Evolutionary conservation across 1,140 invertebrate genomes (phyloP).

Genomic region (Eueides isabella): DNA sequence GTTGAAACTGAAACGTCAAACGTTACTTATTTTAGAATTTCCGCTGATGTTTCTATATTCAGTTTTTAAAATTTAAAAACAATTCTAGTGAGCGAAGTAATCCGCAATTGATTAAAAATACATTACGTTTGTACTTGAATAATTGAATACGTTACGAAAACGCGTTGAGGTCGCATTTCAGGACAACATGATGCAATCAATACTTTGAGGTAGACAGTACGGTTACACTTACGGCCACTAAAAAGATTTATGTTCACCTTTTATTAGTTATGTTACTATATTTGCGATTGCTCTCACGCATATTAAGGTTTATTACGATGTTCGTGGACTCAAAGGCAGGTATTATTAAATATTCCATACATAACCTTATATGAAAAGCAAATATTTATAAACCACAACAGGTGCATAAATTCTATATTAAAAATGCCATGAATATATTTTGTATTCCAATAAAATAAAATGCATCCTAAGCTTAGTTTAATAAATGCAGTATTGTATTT

Average conservation of each 20-base stretch:
- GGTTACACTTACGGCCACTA: conserved; percentile 59
- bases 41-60: conserved; percentile 29
- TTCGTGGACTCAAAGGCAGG: conserved; percentile 44
- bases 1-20: conserved; percentile 74
- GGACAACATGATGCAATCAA: conserved; percentile 65
- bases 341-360: neutral
- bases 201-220: conserved; percentile 66
- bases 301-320: conserved; percentile 50
- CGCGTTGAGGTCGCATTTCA: conserved; percentile 57
- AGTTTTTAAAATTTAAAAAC: conserved; percentile 29
- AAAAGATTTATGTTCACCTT: conserved; percentile 62
- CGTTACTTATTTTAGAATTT: conserved; percentile 65
- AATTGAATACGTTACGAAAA: conserved; percentile 60
- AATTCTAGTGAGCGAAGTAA: conserved; percentile 24
- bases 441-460: too few relatives aligned
- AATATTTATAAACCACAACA: too few relatives aligned
- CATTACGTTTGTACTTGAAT: conserved; percentile 54
- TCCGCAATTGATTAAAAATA: conserved; percentile 53
- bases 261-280: conserved; percentile 64
- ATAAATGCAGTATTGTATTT: too few relatives aligned
- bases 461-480: too few relatives aligned
- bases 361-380: neutral
- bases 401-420: too few relatives aligned
- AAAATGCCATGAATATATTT: too few relatives aligned
- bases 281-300: conserved; percentile 67